Evolutionary conservation across 2,113 vertebrate genomes (phyloP), one percentile per base, ranked within the genome.

Genomic region (Pycnonotus jocosus): DNA sequence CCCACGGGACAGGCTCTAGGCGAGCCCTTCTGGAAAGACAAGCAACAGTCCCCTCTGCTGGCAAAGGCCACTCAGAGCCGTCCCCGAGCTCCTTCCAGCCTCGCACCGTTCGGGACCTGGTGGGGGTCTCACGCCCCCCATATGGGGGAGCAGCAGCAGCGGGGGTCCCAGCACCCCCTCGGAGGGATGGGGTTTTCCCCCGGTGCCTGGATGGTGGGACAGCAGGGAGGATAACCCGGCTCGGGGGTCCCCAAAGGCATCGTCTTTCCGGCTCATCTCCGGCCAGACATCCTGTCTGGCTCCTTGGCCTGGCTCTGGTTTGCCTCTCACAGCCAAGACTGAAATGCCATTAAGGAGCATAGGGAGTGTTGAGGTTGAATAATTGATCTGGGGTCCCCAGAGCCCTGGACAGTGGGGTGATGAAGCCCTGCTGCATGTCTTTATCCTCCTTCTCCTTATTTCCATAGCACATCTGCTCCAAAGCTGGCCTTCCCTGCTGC

Each of bases 21-120:
- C 42, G 3, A 65, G 25, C 22, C 40, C 44, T 33, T 42, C 47
- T 21, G 18, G 25, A 86, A 66, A 89, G 24, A 18, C 40, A 28
- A 78, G 86, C 96, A 92, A 95, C 44, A 94, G 94, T 94, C 86
- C 96, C 96, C 96, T 95, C 92, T 96, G 88, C 90, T 87, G 95
- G 95, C 85, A 83, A 62, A 86, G 40, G 87, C 58, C 92, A 23
- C 81, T 77, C 70, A 33, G 44, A 53, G 57, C 78, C 19, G 12
- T 11, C n/a, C 44, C 56, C 12, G 3, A 11, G 58, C 78, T 84
- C 71, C 66, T 66, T 28, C 33, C 78, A 74, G 35, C 71, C 13
- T 25, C 3, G 10, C 31, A 6, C 15, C 10, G 0, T 0, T n/a
- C 11, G 0, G 47, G 68, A 66, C 21, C 14, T 22, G 37, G 3